phyloP scores from a whole-genome alignment of 2,797 vertebrate species.

The Malacoraja senta region DNA sequence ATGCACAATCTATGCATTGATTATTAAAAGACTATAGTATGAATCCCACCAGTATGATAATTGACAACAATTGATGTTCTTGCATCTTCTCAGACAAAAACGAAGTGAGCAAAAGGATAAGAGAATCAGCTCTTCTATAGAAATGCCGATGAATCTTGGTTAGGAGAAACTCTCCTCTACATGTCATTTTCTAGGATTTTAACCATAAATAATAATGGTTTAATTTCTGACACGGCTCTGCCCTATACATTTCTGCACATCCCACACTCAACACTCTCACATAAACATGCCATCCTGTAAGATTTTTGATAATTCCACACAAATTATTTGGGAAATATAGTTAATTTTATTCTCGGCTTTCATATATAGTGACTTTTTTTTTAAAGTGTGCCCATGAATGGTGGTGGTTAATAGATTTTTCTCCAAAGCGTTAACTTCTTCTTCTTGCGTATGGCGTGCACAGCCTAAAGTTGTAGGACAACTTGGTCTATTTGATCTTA shows the following conservation, averaged over 20 bases:
- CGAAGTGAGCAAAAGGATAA: background rate
- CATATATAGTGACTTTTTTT: background rate
- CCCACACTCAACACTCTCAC: background rate
- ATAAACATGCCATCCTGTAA: background rate
- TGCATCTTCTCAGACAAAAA: background rate
- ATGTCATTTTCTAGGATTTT: too few relatives aligned
- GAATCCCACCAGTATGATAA: background rate
- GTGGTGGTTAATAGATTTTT: background rate
- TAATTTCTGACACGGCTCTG: background rate
- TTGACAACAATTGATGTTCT: background rate
- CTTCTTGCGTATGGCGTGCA: too few relatives aligned
- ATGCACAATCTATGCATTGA: background rate
- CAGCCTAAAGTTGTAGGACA: too few relatives aligned
- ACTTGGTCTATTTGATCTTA: too few relatives aligned
- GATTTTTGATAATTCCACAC: background rate
- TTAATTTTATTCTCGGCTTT: background rate
- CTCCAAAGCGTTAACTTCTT: background rate
- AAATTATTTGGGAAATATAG: background rate
- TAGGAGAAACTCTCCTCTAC: background rate
- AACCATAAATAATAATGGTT: background rate
- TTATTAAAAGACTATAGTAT: background rate
- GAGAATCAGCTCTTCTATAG: background rate
- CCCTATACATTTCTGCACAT: background rate
- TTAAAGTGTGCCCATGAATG: background rate
- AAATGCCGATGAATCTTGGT: background rate